Conservation (phyloP, 1,140 invertebrate genomes). For the Panonychus citri region DNA sequence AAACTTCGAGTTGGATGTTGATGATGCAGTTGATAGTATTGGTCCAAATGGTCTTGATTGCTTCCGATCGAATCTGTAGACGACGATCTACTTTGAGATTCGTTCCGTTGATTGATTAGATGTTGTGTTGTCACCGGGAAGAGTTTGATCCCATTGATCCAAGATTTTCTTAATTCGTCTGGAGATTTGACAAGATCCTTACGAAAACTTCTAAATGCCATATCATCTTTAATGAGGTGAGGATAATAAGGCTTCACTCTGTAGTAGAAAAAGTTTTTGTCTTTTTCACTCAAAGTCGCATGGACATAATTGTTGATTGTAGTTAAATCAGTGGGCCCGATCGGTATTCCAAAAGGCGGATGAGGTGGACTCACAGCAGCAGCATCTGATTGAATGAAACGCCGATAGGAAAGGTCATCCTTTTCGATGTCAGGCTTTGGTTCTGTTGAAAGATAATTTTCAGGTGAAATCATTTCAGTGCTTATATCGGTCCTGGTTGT, state of each 20-base stretch:
- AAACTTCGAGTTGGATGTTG: too few species aligned
- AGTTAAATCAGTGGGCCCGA: not conserved
- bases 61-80: too few species aligned
- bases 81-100: too few species aligned
- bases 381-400: slow-evolving; percentile 45
- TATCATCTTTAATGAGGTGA: slow-evolving; percentile 58
- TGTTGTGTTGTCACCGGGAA: too few species aligned
- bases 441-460: not conserved
- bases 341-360: slow-evolving; percentile 64
- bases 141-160: too few species aligned
- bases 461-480: slow-evolving; percentile 10
- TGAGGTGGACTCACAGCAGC: slow-evolving; percentile 46
- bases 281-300: not conserved
- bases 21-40: too few species aligned
- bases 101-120: too few species aligned
- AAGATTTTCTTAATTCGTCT: too few species aligned
- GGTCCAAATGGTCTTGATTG: too few species aligned
- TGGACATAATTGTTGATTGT: not conserved
- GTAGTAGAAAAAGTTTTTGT: not conserved
- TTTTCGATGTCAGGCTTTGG: slow-evolving; percentile 50
- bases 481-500: slow-evolving; percentile 6
- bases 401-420: slow-evolving; percentile 60
- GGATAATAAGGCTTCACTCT: slow-evolving; percentile 23
- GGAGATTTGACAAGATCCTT: slow-evolving; percentile 32
- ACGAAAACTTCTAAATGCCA: slow-evolving; percentile 54